Evolutionary conservation across 2,888 invertebrate species (phyloP).

Genomic region (Tiliacea citrago): DNA sequence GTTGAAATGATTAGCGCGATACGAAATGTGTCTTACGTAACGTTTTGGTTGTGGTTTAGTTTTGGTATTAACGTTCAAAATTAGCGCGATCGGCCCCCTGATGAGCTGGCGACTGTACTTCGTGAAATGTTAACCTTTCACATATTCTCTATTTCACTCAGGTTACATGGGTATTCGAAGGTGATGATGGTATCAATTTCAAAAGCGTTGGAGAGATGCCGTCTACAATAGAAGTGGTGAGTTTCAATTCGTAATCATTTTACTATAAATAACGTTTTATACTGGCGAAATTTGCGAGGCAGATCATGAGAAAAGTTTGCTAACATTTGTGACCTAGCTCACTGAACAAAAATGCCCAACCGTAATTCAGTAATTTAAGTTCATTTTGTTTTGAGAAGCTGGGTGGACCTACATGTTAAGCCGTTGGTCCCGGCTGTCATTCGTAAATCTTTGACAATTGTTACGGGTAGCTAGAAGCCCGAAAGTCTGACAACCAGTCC

Average conservation of each 20-base stretch:
- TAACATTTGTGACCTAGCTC: neutral
- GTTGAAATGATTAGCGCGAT: too few relatives aligned
- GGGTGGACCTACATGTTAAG: too few relatives aligned
- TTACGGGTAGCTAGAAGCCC: too few relatives aligned
- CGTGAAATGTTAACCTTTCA: neutral
- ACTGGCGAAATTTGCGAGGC: neutral
- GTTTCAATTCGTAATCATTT: constrained; percentile 12
- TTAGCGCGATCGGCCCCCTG: too few relatives aligned
- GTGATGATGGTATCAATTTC: constrained; percentile 66
- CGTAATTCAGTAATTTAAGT: neutral
- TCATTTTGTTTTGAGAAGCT: too few relatives aligned
- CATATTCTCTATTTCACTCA: constrained; percentile 46
- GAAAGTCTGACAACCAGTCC: too few relatives aligned
- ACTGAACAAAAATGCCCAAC: neutral
- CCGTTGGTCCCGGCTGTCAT: too few relatives aligned
- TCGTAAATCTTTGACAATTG: too few relatives aligned
- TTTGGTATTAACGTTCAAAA: too few relatives aligned
- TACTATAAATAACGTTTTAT: neutral
- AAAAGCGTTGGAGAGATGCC: constrained; percentile 35
- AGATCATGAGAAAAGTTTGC: neutral
- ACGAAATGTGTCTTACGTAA: too few relatives aligned
- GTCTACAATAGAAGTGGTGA: neutral
- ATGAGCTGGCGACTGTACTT: too few relatives aligned
- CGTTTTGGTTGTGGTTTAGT: too few relatives aligned
- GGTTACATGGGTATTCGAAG: constrained; percentile 77